Base-by-base conservation (phyloP, 1,140 invertebrate genomes). In the Hesperophylax magnus region DNA sequence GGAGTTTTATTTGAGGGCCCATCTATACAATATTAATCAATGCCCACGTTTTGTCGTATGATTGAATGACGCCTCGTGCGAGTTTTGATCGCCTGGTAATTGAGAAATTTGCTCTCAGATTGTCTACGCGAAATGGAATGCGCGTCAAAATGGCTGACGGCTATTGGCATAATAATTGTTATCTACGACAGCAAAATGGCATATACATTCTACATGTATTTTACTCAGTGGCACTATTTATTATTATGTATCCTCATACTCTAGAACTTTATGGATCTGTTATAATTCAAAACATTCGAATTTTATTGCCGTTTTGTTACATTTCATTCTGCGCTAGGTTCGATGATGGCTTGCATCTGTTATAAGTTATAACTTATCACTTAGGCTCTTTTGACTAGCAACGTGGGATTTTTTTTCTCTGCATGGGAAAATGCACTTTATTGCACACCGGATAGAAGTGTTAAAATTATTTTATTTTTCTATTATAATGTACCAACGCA, bases 41-140 rank as follows among this genome's bases (percentile, higher is more conserved):
- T 54, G 15, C 39, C 54, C 27, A 27, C 67, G 1, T 47, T 14
- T 14, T 47, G 11, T 47, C 39, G 39, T 14, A 14, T 47, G 11
- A 58, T 39, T 52, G 27, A 72, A 54, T 52, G 54, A 61, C 69
- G 24, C 69, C 31, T 27, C 53, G 7, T 61, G 22, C 27, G 9
- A 6, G 27, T 78, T 56, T 2, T 78, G 77, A 53, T 78, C n/a
- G 63, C 77, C 77, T 56, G 77, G 52, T 78, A 78, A 67, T 67
- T 67, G 52, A 47, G 31, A 72, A 72, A 72, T 72, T 9, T 56
- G 52, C 11, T 56, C 31, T 17, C 27, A 65, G 63, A 39, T 65
- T 69, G 27, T 54, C 69, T 72, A 72, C 69, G 47, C 69, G 69
- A 54, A 52, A 72, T 53, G 39, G 65, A 47, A 52, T 65, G 18